Evolutionary conservation across 2,888 invertebrate genomes (phyloP).

Genomic region (Trachelus stipa): DNA sequence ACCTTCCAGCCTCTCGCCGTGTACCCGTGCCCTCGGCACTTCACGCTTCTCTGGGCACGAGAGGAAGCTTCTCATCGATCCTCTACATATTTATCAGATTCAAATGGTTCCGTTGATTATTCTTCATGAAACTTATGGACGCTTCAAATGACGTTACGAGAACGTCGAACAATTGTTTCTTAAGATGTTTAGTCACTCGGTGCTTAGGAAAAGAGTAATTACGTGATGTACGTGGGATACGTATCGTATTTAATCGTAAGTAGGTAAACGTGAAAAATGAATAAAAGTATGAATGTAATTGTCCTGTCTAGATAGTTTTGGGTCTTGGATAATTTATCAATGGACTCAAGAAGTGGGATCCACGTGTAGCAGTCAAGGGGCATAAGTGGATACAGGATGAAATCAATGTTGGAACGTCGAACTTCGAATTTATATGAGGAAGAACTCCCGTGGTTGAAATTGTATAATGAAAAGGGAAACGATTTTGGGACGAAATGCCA

Average conservation of each 20-base stretch:
- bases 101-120: not conserved
- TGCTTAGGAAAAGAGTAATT: not conserved
- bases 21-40: conserved; percentile 13
- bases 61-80: conserved; percentile 22
- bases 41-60: conserved; percentile 22
- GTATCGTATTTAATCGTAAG: not conserved
- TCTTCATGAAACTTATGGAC: not conserved
- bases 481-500: conserved; percentile 49
- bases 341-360: not conserved
- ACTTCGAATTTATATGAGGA: not conserved
- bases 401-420: not conserved
- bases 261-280: not conserved
- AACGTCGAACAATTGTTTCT: not conserved
- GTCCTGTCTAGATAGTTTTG: not conserved
- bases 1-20: conserved; percentile 32
- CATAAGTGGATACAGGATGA: not conserved
- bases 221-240: not conserved
- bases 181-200: not conserved
- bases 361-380: not conserved
- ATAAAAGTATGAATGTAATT: not conserved
- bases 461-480: not conserved
- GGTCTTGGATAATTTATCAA: not conserved
- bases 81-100: not conserved
- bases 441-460: not conserved
- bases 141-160: not conserved